Conservation (phyloP, 2,888 invertebrate species). For the Andrena flavipes region DNA sequence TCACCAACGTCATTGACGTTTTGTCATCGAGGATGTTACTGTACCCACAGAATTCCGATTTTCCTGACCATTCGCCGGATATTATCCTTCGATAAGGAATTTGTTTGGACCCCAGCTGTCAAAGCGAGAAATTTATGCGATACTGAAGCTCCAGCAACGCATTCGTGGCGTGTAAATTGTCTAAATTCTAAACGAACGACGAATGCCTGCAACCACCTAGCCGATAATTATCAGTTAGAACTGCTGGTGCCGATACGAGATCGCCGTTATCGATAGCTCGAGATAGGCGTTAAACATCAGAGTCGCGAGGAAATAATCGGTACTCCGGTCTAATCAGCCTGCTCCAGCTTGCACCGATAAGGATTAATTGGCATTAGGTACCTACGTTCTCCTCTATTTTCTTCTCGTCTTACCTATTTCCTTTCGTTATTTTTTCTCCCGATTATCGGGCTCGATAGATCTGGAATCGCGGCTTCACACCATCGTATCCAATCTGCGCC, state of each 20-base stretch:
- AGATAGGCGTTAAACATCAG: constrained; percentile 35
- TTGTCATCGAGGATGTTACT: not conserved
- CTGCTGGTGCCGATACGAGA: constrained; percentile 29
- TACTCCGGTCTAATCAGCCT: constrained; percentile 27
- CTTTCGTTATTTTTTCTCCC: not conserved
- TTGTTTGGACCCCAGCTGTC: constrained; percentile 14
- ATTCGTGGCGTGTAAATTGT: not conserved
- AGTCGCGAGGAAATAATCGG: constrained; percentile 32
- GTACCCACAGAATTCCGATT: not conserved
- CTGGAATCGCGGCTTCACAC: constrained; percentile 18
- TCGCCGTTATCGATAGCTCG: constrained; percentile 14
- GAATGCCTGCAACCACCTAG: not conserved
- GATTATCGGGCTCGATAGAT: constrained; percentile 39
- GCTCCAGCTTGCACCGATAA: constrained; percentile 32
- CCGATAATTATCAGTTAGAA: constrained; percentile 38
- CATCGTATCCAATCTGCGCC: not conserved
- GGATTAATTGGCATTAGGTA: constrained; percentile 23
- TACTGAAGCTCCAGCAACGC: not conserved
- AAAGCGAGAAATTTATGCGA: not conserved
- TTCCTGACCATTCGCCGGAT: not conserved
- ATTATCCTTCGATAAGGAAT: not conserved
- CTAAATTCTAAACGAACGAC: not conserved
- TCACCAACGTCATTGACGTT: constrained; percentile 12
- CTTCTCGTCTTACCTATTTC: not conserved
- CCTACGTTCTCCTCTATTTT: not conserved